phyloP scores from a whole-genome alignment of 2,797 vertebrate species.

The Typhlichthys eigenmanni region DNA sequence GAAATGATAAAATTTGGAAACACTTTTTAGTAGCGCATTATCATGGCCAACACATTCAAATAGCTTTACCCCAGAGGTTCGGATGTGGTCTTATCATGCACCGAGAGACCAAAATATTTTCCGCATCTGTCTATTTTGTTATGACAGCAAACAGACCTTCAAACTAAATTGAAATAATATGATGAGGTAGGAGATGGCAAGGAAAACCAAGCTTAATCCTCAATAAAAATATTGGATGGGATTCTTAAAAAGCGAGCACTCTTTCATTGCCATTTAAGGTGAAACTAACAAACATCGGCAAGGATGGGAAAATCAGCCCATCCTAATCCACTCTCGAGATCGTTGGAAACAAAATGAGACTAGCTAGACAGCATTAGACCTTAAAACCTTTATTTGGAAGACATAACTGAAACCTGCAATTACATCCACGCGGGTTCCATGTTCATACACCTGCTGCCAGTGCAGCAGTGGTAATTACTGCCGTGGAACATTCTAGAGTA shows the following conservation, averaged over 20 bases:
- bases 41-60: conserved; percentile 26
- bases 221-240: too few relatives aligned
- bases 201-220: too few relatives aligned
- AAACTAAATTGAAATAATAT: too few relatives aligned
- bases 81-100: neutral
- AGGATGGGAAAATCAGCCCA: conserved; percentile 24
- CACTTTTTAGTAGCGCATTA: conserved; percentile 9
- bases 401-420: neutral
- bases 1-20: conserved; percentile 12
- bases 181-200: too few relatives aligned
- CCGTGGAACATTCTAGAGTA: neutral
- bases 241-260: neutral
- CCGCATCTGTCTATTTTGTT: neutral
- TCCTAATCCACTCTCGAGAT: conserved; percentile 21
- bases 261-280: conserved; percentile 33
- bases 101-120: neutral
- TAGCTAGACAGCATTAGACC: conserved; percentile 10
- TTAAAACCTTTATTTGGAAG: neutral
- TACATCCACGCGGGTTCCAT: neutral
- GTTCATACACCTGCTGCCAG: neutral
- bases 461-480: neutral
- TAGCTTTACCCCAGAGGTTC: conserved; percentile 17
- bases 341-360: conserved; percentile 14
- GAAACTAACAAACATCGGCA: conserved; percentile 15
- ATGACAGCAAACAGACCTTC: too few relatives aligned